Conservation (phyloP, 1,140 invertebrate species). For the Drosophila obscura region DNA sequence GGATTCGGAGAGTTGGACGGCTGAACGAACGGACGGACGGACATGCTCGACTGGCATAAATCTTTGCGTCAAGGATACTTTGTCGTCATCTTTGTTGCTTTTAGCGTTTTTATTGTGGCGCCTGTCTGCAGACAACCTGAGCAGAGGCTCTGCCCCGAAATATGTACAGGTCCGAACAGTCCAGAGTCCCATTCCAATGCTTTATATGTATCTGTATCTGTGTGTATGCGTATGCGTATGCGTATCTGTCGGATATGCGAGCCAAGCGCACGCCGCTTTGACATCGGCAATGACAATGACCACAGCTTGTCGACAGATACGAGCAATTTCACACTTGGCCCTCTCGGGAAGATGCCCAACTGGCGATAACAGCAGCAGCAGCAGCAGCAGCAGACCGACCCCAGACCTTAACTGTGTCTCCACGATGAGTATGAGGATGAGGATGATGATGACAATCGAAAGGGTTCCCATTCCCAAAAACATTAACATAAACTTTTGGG, state of each 20-base stretch:
- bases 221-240: constrained; percentile 40
- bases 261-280: constrained; percentile 40
- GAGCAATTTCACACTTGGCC: constrained; percentile 82
- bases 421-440: background rate
- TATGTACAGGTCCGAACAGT: constrained; percentile 12
- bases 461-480: constrained; percentile 8
- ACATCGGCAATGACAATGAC: constrained; percentile 56
- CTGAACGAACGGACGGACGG: background rate
- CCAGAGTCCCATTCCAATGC: constrained; percentile 23
- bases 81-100: constrained; percentile 78
- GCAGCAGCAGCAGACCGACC: too few species aligned
- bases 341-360: constrained; percentile 56
- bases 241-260: constrained; percentile 31
- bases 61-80: constrained; percentile 81
- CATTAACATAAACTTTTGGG: constrained; percentile 77
- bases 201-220: constrained; percentile 1
- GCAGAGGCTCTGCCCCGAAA: constrained; percentile 15
- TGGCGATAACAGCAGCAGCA: constrained; percentile 52
- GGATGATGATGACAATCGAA: background rate
- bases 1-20: background rate
- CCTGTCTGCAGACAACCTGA: constrained; percentile 65
- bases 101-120: constrained; percentile 80
- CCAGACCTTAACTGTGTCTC: background rate
- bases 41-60: constrained; percentile 61
- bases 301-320: constrained; percentile 83